These are phyloP conservation scores for Patagioenas fasciata DNA, from an alignment of 2,113 vertebrate genomes.

Conservation along the genomic window DNA sequence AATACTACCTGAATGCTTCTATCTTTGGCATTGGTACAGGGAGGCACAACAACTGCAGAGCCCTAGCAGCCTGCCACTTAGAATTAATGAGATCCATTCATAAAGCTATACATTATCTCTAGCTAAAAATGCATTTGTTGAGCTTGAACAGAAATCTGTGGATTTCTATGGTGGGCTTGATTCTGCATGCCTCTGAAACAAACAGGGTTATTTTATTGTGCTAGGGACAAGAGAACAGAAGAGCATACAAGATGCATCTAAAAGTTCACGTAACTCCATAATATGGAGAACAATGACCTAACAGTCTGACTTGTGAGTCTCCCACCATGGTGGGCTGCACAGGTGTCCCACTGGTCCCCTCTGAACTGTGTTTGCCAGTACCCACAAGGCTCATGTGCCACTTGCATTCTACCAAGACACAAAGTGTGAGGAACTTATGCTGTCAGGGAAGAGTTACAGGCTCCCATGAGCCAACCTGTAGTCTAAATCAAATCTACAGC, in stretches of 20 bases:
- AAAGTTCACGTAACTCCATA: not conserved
- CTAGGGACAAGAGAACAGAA: not conserved
- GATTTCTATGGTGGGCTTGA: not conserved
- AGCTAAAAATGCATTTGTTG: not conserved
- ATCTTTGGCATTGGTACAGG: not conserved
- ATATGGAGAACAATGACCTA: not conserved
- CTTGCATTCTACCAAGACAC: not conserved
- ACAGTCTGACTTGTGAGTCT: not conserved
- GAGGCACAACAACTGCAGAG: not conserved
- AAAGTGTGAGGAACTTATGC: not conserved
- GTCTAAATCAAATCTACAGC: not conserved
- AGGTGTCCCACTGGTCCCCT: not conserved
- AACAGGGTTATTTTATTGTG: not conserved
- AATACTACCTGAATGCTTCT: not conserved
- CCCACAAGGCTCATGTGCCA: fast-evolving
- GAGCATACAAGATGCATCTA: not conserved
- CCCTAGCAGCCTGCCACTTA: not conserved
- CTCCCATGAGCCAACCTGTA: not conserved
- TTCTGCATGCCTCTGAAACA: not conserved
- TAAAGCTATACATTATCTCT: not conserved
- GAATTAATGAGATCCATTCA: not conserved
- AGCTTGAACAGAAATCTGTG: not conserved
- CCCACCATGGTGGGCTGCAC: not conserved
- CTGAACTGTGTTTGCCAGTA: not conserved
- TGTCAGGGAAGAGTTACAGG: not conserved